Base-by-base conservation (phyloP, 2,888 invertebrate genomes). In the Eumerus sabulonum region DNA sequence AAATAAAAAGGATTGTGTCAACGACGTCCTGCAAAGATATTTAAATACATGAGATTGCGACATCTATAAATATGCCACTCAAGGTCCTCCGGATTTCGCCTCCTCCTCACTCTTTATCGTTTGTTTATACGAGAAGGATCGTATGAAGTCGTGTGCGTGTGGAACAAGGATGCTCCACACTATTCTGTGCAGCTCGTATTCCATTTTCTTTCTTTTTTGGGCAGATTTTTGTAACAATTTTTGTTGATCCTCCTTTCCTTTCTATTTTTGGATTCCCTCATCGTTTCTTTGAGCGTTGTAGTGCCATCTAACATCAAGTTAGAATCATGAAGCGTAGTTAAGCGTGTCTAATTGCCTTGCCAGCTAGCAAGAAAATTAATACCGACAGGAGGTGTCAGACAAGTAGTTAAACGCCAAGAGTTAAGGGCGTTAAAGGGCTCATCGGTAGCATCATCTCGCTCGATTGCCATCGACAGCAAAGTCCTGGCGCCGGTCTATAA, bases 41-140 rank as follows among this genome's bases (percentile, higher is more conserved):
- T 79, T 68, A 77, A 77, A 77, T 77, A 68, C 72, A 63, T 44
- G 63, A 73, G 73, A 67, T 79, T 68, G 59, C 67, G 68, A 54
- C 79, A 74, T 73, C 74, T 62, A 73, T 74, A 77, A 79, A 79
- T 79, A 73, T 79, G 73, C 79, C 79, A 79, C 73, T 79, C 73
- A 79, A 67, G 63, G 51, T 50, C 48, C 53, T 59, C 57, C 27
- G 35, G 17, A 67, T 44, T 35, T 40, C n/a, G n/a, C n/a, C n/a
- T 18, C 18, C 13, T 5, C 13, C 14, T 38, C 38, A 9, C 0
- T 19, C 27, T 51, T 7, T 45, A 19, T 42, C 27, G n/a, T n/a
- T n/a, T n/a, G n/a, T n/a, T n/a, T n/a, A n/a, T n/a, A n/a, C n/a
- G 7, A 27, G 27, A 16, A 9, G 45, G 48, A 19, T 35, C 19